Evolutionary conservation across 2,113 vertebrate genomes (phyloP).

Genomic region (Melanerpes aurifrons): DNA sequence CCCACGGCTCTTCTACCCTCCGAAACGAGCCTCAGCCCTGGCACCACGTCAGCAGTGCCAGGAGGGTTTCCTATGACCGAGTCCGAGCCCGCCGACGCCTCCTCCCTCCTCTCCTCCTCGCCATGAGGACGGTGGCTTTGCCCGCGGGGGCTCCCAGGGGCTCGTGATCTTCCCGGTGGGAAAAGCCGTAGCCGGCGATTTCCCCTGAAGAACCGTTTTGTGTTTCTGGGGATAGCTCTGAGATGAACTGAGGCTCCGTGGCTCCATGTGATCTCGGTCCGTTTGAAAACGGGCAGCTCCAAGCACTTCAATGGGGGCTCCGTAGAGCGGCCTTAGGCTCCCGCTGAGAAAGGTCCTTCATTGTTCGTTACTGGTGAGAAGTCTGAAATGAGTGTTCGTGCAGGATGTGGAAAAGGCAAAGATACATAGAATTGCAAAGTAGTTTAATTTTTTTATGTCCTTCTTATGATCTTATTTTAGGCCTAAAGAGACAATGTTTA

Average conservation of each 20-base stretch:
- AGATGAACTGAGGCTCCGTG: rapidly evolving
- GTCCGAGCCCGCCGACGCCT: not conserved
- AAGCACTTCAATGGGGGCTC: not conserved
- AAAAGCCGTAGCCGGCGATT: not conserved
- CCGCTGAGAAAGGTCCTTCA: rapidly evolving
- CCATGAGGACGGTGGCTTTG: not conserved
- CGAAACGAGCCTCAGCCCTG: not conserved
- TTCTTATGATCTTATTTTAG: not conserved
- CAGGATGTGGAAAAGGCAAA: not conserved
- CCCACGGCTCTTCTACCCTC: not conserved
- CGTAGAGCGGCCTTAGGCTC: rapidly evolving
- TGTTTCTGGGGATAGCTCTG: not conserved
- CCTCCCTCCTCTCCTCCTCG: not conserved
- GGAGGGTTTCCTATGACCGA: not conserved
- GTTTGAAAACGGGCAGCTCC: not conserved
- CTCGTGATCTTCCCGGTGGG: not conserved
- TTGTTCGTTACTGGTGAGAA: rapidly evolving
- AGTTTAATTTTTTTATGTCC: not conserved
- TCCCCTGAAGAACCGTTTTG: not conserved
- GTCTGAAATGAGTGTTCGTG: rapidly evolving
- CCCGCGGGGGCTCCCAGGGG: not conserved
- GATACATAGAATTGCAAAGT: rapidly evolving
- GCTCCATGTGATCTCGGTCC: not conserved
- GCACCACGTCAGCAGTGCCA: slow-evolving; percentile 29
- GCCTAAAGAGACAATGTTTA: not conserved